Evolutionary conservation across 1,140 invertebrate species (phyloP).

Genomic region (Caerostris darwini): DNA sequence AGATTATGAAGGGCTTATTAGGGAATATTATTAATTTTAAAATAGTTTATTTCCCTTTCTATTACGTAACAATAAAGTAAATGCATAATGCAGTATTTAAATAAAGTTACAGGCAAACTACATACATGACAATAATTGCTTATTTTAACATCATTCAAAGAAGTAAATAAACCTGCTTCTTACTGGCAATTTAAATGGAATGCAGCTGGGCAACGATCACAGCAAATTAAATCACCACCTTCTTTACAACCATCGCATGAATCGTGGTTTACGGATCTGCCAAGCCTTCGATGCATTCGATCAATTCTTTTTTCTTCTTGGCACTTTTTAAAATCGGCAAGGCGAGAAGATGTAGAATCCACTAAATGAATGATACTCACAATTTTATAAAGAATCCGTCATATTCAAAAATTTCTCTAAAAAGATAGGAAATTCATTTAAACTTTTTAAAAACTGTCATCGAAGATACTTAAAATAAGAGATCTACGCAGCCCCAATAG

Average conservation of each 20-base stretch:
- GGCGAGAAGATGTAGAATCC: conserved; percentile 93
- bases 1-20: too few relatives aligned
- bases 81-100: too few relatives aligned
- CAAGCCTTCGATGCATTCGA: conserved; percentile 82
- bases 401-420: background rate
- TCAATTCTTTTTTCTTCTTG: conserved; percentile 83
- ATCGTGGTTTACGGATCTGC: conserved; percentile 95
- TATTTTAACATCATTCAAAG: too few relatives aligned
- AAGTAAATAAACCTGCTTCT: conserved; percentile 81
- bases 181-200: conserved; percentile 97
- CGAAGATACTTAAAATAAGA: background rate
- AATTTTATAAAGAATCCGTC: background rate
- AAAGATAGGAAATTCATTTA: background rate
- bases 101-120: too few relatives aligned
- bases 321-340: conserved; percentile 88
- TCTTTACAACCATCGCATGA: conserved; percentile 95
- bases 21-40: too few relatives aligned
- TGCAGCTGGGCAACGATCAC: conserved; percentile 95
- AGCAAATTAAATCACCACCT: conserved; percentile 97
- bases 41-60: background rate
- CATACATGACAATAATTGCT: too few relatives aligned
- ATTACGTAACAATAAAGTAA: background rate
- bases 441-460: background rate
- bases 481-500: background rate
- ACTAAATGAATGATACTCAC: conserved; percentile 83